Base-by-base conservation (phyloP, 2,888 invertebrate genomes). In the Steinernema carpocapsae region DNA sequence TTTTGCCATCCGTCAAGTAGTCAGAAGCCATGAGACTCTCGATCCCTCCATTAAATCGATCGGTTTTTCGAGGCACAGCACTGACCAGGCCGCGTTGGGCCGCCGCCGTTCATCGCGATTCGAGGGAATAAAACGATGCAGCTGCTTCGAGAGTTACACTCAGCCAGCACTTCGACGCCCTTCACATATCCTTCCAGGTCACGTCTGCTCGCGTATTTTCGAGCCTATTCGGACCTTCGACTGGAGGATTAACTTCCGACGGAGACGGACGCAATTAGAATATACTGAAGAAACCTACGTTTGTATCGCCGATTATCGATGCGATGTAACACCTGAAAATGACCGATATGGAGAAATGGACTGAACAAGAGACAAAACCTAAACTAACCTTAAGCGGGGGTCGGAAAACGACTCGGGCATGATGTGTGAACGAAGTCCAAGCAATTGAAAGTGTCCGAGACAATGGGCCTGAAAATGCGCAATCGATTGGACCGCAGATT, bases 221-320 rank as follows among this genome's bases (percentile, higher is more conserved):
- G 19, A 10, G 4, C 10, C 10, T 3, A 37, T 7, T 7, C 2
- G 3, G 48, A 48, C 48, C 48, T 48, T 48, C 19, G 6, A 48
- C 3, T 4, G 37, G 64, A 64, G 37, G 64, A 64, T 64, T 64
- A 64, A 29, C 14, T 17, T 1, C 64, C 56, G 56, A 56, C 6
- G 64, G 4, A 37, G 37, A 37, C 37, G 37, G 12, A 22, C 17
- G 17, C 64, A 64, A 14, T 48, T 48, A 72, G 14, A 7, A 48
- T 24, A 75, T 51, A 7, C 7, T 17, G n/a, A 22, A 45, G 48
- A 45, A 37, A 74, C 79, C 72, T 42, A 84, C 85, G 77, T 86
- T 85, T 10, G 83, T 79, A 76, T 85, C 86, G 0, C 85, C 83
- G 12, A 83, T 83, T n/a, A 86, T 82, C 48, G 83, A 83, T 6